These are phyloP conservation scores for Plecotus auritus DNA, from an alignment of 2,113 vertebrate genomes.

Conservation along the genomic window DNA sequence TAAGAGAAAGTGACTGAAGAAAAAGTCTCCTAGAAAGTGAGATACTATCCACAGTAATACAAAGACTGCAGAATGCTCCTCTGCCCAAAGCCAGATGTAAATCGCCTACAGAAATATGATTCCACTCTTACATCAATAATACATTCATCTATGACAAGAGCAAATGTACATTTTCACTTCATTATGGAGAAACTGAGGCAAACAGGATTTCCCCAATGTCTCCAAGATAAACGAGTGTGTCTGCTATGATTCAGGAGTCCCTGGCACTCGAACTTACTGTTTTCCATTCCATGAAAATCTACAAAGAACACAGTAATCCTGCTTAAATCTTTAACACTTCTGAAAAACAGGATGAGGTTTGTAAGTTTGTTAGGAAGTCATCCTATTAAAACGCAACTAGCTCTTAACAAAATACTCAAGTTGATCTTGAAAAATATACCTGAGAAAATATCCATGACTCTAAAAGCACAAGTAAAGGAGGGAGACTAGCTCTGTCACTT, in stretches of 20 bases:
- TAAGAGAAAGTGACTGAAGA: background rate
- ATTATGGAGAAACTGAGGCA: constrained; percentile 28
- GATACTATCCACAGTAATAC: background rate
- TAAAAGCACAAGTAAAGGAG: background rate
- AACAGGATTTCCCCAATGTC: background rate
- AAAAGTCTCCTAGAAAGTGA: background rate
- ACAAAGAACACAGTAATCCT: constrained; percentile 4
- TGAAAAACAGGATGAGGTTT: constrained; percentile 69
- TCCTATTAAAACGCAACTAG: background rate
- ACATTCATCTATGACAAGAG: background rate
- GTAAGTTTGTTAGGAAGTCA: constrained; percentile 24
- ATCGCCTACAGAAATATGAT: background rate
- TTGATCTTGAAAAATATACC: background rate
- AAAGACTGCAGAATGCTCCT: background rate
- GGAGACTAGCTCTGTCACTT: background rate
- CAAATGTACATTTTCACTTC: background rate
- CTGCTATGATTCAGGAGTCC: background rate
- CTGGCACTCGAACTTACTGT: background rate
- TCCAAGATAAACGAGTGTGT: background rate
- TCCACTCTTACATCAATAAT: background rate
- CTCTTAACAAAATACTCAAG: background rate
- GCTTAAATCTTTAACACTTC: constrained; percentile 16
- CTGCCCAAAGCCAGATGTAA: background rate
- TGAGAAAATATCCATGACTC: background rate
- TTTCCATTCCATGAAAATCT: constrained; percentile 16